phyloP scores from a whole-genome alignment of 2,888 invertebrate species.

The Mythimna pallens region DNA sequence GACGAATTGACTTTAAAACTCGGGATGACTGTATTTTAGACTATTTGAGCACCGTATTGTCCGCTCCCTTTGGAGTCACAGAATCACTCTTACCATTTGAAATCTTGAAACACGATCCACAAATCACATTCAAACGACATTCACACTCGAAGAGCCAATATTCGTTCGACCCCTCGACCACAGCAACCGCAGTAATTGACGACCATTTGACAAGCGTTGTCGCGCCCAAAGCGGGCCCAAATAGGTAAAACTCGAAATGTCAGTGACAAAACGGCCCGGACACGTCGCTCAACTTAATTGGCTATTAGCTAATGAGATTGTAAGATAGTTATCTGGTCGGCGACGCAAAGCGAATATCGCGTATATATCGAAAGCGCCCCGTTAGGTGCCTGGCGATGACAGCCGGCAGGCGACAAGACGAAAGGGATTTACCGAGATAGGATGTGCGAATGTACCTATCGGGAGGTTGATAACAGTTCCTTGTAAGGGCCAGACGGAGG shows the following conservation, averaged over 20 bases:
- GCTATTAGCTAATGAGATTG: conserved; percentile 78
- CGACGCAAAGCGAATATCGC: conserved; percentile 77
- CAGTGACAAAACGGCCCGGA: conserved; percentile 79
- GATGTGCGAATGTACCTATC: conserved; percentile 61
- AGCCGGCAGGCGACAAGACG: conserved; percentile 66
- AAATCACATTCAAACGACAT: conserved; percentile 62
- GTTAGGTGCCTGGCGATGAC: conserved; percentile 77
- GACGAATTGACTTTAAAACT: too few relatives aligned
- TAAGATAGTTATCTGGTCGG: conserved; percentile 80
- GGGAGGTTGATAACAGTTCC: conserved; percentile 42
- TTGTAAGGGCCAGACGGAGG: conserved; percentile 28
- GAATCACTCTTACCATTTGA: conserved; percentile 22
- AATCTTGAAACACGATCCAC: conserved; percentile 25
- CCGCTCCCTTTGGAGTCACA: neutral
- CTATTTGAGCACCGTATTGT: neutral
- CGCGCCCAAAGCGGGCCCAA: conserved; percentile 64
- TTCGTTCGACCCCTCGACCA: conserved; percentile 45
- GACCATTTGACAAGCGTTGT: conserved; percentile 63
- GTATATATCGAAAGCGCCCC: conserved; percentile 70
- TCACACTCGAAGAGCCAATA: conserved; percentile 59
- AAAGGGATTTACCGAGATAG: conserved; percentile 58
- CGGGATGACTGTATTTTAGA: neutral
- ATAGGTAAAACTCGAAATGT: conserved; percentile 62
- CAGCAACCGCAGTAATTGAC: conserved; percentile 59
- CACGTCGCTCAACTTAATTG: conserved; percentile 88